Conservation (phyloP, 2,797 vertebrate species). For the Astyanax mexicanus region DNA sequence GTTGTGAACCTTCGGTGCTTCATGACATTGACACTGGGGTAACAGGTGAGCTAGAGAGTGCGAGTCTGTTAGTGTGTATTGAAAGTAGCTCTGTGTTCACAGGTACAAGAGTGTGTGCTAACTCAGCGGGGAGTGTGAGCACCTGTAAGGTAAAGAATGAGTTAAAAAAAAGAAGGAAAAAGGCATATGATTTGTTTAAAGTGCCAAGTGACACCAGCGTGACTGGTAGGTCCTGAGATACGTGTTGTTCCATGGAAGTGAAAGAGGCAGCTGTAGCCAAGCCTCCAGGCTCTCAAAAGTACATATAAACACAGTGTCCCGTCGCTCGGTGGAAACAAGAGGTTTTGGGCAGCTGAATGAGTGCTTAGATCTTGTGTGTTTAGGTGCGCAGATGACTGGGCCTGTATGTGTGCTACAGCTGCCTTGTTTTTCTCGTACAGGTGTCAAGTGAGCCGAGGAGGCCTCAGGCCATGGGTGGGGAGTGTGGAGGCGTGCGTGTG, state of each 20-base stretch:
- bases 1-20: neutral
- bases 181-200: neutral
- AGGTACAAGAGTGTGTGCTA: constrained; percentile 16
- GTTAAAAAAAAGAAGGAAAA: neutral
- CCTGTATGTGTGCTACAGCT: neutral
- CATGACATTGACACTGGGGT: constrained; percentile 43
- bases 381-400: constrained; percentile 17
- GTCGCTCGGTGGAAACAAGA: neutral
- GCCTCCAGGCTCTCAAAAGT: neutral
- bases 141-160: constrained; percentile 4
- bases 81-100: constrained; percentile 17
- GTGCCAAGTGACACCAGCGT: neutral
- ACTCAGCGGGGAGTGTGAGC: constrained; percentile 20
- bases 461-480: constrained; percentile 23
- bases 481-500: constrained; percentile 18
- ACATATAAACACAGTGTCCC: neutral
- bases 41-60: neutral
- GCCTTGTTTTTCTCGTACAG: constrained; percentile 25
- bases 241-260: neutral
- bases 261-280: neutral
- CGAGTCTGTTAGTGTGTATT: neutral
- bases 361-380: constrained; percentile 14
- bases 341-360: neutral
- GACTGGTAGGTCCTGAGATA: constrained; percentile 4
- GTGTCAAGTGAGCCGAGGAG: constrained; percentile 39